Base-by-base conservation (phyloP, 2,113 vertebrate genomes). In the Malurus cyaneus region DNA sequence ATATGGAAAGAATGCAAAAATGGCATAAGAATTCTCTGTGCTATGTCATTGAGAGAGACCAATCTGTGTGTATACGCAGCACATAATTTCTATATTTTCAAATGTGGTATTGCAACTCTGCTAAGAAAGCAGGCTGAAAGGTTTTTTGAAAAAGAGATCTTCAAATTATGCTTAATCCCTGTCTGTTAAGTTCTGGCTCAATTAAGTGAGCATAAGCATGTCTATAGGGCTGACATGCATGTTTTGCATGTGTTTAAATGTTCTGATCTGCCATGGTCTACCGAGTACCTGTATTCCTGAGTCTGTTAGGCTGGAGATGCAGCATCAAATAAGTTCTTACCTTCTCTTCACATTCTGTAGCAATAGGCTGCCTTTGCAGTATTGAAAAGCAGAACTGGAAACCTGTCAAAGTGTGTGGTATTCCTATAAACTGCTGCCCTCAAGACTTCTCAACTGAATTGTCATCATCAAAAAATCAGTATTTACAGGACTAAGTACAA, bases 1-100 rank as follows among this genome's bases (percentile, higher is more conserved):
- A 74, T 94, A 86, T 88, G 80, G 57, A 12, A 49, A 78, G 94
- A 93, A 88, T 81, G 73, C 39, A 74, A 21, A 94, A 80, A 71
- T 53, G 44, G 34, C 69, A 28, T 60, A 64, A 72, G 77, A 92
- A 81, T 92, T 88, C 42, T 90, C 64, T 83, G 60, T 73, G 31
- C 73, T 72, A 0, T 88, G 81, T 87, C 70, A 72, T 65, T 91
- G 65, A 47, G 52, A 83, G 83, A 79, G 24, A 89, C 41, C 25
- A 29, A 2, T 71, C 59, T 59, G 25, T 32, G 15, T 79, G 20
- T 66, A 21, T 84, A 61, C 32, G n/a, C 8, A 79, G 14, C 2
- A 3, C 32, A 36, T 80, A 0, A 14, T 78, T 86, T 93, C 94
- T 74, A 23, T 59, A 32, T 78, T 87, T 89, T 92, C 72, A 65